Conservation (phyloP, 37 sponge, comb jelly and placozoan genomes). For the Eunapius fragilis region DNA sequence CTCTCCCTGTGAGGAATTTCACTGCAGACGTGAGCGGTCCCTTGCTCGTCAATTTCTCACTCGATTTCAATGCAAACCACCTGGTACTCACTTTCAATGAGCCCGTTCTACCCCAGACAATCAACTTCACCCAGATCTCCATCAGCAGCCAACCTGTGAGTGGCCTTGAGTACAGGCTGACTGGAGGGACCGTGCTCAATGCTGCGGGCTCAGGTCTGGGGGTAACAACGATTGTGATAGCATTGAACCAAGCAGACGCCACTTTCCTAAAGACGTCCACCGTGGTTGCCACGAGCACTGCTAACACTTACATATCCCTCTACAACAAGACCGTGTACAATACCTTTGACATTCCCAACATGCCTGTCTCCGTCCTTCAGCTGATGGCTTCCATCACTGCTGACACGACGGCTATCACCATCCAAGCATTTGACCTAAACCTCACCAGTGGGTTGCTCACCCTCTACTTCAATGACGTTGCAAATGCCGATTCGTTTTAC, state of each 20-base stretch:
- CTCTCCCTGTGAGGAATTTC: constrained; percentile 71
- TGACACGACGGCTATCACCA: constrained; percentile 35
- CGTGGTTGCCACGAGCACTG: constrained; percentile 25
- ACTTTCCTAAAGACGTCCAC: constrained; percentile 60
- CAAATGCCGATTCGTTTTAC: constrained; percentile 47
- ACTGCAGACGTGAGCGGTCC: constrained; percentile 71
- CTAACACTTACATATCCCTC: constrained; percentile 55
- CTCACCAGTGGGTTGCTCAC: constrained; percentile 58
- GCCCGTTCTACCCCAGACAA: constrained; percentile 69
- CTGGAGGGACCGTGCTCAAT: constrained; percentile 69
- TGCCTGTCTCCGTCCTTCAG: constrained; percentile 1
- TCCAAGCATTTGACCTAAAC: constrained; percentile 62
- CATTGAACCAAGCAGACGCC: constrained; percentile 60
- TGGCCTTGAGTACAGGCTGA: constrained; percentile 59
- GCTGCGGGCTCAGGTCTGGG: constrained; percentile 24
- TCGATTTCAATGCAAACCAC: constrained; percentile 73
- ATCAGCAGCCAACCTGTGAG: constrained; percentile 19
- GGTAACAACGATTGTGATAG: constrained; percentile 44
- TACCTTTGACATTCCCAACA: constrained; percentile 58
- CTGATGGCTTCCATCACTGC: constrained; percentile 13
- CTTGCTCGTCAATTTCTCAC: constrained; percentile 45
- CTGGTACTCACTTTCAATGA: constrained; percentile 82
- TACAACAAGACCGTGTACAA: constrained; percentile 56
- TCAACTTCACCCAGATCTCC: constrained; percentile 76
- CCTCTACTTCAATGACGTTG: constrained; percentile 81